Evolutionary conservation across 2,113 vertebrate species (phyloP), one percentile per base, ranked within the genome.

Genomic region (Poecilia latipinna): DNA sequence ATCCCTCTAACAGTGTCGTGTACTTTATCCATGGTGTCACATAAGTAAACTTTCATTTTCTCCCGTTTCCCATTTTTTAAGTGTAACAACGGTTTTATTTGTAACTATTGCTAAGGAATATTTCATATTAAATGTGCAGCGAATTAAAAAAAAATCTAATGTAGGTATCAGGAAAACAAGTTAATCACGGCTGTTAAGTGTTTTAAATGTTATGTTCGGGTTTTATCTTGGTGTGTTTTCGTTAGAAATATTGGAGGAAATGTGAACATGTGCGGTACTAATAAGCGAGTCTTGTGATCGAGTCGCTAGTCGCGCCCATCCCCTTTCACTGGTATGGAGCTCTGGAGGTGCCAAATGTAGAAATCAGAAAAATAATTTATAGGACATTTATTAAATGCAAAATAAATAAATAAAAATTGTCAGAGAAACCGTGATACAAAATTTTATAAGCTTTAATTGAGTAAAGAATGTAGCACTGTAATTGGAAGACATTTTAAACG

Each of bases 241-340:
- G 19, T 64, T 32, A 8, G 8, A 32, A 64, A 65, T 22, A 22
- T 37, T 37, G 10, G 7, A 57, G 72, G 64, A 4, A 75, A 71
- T 26, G 69, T 24, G 12, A 22, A 48, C 17, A 29, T 32, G 67
- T 24, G 54, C 29, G 28, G 5, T 15, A 22, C 5, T 60, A 60
- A 60, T 33, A 61, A 26, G 22, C 13, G 26, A 32, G 42, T 86
- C 93, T 89, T 86, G 90, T 94, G 92, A 93, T 86, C 19, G 19
- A 42, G 39, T 54, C 17, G 48, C 51, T 57, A 10, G 51, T 57
- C 78, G 78, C 42, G 22, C 6, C 31, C 68, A 72, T 67, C 60
- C 78, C 79, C 82, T n/a, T n/a, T 31, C 33, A 12, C 26, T 15
- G 11, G 17, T 19, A 11, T 35, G 44, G 44, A 48, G 4, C 33